Percentiles rank a stretch among this genome's conserved stretches.
These are phyloP conservation scores for Platycheirus rosarum DNA, from an alignment of 2,888 invertebrate genomes.

Conservation along the genomic window DNA sequence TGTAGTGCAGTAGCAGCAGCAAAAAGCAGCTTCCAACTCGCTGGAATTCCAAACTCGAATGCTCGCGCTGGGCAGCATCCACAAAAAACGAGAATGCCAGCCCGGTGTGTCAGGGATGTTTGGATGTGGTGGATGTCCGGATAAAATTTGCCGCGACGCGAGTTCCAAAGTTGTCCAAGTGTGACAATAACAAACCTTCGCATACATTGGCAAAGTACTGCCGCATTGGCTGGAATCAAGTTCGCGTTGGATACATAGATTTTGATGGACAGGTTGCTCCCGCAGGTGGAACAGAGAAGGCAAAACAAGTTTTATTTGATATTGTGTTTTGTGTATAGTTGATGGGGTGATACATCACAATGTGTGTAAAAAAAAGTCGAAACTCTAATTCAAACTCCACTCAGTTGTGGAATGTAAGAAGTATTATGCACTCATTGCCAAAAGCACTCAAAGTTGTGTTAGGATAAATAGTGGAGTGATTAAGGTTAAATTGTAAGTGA, in stretches of 20 bases:
- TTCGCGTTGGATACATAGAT: slow-evolving; percentile 52
- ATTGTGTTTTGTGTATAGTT: slow-evolving; percentile 35
- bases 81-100: slow-evolving; percentile 82
- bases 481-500: neutral
- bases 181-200: slow-evolving; percentile 65
- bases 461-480: neutral
- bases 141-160: slow-evolving; percentile 27
- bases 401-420: slow-evolving; percentile 54
- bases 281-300: slow-evolving; percentile 68
- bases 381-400: neutral
- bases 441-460: slow-evolving; percentile 18
- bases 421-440: slow-evolving; percentile 9
- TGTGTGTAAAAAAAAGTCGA: neutral
- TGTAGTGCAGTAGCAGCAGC: slow-evolving; percentile 72
- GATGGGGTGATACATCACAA: neutral
- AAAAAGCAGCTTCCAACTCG: slow-evolving; percentile 82
- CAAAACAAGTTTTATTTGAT: slow-evolving; percentile 51
- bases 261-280: slow-evolving; percentile 41
- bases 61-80: slow-evolving; percentile 79
- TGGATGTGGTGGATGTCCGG: slow-evolving; percentile 42
- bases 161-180: slow-evolving; percentile 34
- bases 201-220: slow-evolving; percentile 46
- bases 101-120: slow-evolving; percentile 49
- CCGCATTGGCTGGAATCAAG: slow-evolving; percentile 65
- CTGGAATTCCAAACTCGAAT: slow-evolving; percentile 83